Evolutionary conservation across 2,113 vertebrate species (phyloP).

Genomic region (Salvelinus alpinus): DNA sequence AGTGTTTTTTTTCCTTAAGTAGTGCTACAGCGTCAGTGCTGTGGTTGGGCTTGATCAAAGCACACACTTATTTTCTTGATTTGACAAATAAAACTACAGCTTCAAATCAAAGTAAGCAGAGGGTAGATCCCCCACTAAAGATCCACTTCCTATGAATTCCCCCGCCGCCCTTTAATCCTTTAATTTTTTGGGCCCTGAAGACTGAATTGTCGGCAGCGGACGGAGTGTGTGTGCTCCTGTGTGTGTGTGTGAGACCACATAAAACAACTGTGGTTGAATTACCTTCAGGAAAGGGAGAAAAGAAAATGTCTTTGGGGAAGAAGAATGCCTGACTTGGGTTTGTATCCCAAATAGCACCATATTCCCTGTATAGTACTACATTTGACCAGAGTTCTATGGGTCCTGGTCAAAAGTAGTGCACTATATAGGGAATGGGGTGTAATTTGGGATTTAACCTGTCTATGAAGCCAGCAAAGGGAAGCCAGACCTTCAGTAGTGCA

Average conservation of each 20-base stretch:
- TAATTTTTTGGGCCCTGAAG: too few species aligned
- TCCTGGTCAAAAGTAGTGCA: too few species aligned
- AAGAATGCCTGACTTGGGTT: neutral
- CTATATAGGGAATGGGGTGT: conserved; percentile 1
- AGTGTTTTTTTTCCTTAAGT: conserved; percentile 4
- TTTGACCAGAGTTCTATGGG: too few species aligned
- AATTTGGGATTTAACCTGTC: neutral
- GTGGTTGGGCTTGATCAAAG: conserved; percentile 62
- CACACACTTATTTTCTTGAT: conserved; percentile 22
- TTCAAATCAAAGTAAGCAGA: conserved; percentile 45
- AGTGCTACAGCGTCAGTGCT: conserved; percentile 7
- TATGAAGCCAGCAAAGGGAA: conserved; percentile 24
- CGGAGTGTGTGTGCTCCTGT: neutral
- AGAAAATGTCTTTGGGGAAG: conserved; percentile 5
- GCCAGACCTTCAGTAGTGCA: conserved; percentile 45
- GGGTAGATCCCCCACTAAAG: conserved; percentile 26
- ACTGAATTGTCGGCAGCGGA: neutral
- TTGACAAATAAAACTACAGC: conserved; percentile 42
- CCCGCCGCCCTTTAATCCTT: conserved; percentile 38
- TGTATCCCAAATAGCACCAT: conserved; percentile 1
- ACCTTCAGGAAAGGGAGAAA: too few species aligned
- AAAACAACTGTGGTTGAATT: conserved; percentile 36
- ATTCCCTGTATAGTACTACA: conserved; percentile 1
- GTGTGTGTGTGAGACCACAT: conserved; percentile 36
- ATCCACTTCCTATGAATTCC: conserved; percentile 36